These are phyloP conservation scores for Drosophila kuntzei DNA, from an alignment of 2,888 invertebrate species.

Conservation along the genomic window DNA sequence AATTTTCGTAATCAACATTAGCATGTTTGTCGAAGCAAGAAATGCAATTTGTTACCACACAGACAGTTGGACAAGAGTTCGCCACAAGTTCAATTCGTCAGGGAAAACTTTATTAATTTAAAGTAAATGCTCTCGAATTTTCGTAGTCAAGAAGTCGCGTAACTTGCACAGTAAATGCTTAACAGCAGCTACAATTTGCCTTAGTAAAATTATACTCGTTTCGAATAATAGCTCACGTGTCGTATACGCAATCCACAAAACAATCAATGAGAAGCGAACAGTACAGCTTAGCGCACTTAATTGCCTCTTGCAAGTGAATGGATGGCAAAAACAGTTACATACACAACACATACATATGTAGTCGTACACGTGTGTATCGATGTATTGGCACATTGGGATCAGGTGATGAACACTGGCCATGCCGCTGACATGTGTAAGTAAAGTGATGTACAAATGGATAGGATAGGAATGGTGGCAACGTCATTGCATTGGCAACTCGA, in stretches of 20 bases:
- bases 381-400: slow-evolving; percentile 63
- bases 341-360: not conserved
- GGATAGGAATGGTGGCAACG: slow-evolving; percentile 13
- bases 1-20: slow-evolving; percentile 68
- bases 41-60: slow-evolving; percentile 61
- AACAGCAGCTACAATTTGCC: not conserved
- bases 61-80: slow-evolving; percentile 13
- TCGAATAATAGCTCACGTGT: slow-evolving; percentile 23
- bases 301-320: slow-evolving; percentile 44
- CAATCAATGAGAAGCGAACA: slow-evolving; percentile 39
- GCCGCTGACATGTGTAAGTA: slow-evolving; percentile 66
- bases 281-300: slow-evolving; percentile 49
- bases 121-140: slow-evolving; percentile 42
- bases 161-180: slow-evolving; percentile 10
- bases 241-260: slow-evolving; percentile 47
- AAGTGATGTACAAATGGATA: slow-evolving; percentile 49
- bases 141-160: slow-evolving; percentile 10
- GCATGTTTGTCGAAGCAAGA: slow-evolving; percentile 65
- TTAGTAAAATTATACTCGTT: not conserved
- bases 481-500: slow-evolving; percentile 44
- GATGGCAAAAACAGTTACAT: slow-evolving; percentile 11
- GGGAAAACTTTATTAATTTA: slow-evolving; percentile 48
- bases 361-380: slow-evolving; percentile 33
- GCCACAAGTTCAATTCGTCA: slow-evolving; percentile 28
- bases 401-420: slow-evolving; percentile 60